A percentile compares a stretch with the other conserved stretches of the same genome.
Conservation (phyloP, 2,888 invertebrate species). For the Melieria crassipennis region DNA sequence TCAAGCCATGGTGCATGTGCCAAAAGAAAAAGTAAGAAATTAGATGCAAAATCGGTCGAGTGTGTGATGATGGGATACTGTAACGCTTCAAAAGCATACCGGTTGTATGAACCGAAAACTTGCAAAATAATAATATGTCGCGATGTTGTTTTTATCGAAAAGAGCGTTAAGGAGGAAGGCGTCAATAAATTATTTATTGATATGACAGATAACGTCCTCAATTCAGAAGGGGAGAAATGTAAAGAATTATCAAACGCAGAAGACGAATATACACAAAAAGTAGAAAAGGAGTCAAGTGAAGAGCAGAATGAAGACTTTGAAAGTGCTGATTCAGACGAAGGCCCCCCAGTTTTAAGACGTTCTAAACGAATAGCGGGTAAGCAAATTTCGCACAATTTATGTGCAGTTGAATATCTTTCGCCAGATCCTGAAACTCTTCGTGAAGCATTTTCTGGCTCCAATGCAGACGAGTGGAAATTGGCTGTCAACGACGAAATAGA, state of each 20-base stretch:
- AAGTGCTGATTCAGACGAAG: neutral
- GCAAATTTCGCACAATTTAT: neutral
- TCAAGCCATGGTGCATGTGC: slow-evolving; percentile 21
- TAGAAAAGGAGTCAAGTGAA: neutral
- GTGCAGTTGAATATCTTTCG: neutral
- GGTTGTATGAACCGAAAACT: slow-evolving; percentile 8
- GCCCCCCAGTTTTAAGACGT: neutral
- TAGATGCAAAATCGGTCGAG: slow-evolving; percentile 32
- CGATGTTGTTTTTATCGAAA: slow-evolving; percentile 31
- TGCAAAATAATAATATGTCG: slow-evolving; percentile 28
- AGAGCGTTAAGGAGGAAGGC: neutral
- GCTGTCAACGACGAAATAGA: slow-evolving; percentile 22
- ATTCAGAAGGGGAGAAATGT: slow-evolving; percentile 7
- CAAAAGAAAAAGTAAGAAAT: slow-evolving; percentile 24
- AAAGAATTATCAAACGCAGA: slow-evolving; percentile 13
- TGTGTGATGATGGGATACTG: slow-evolving; percentile 26
- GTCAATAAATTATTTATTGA: neutral
- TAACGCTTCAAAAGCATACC: slow-evolving; percentile 28
- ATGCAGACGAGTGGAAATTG: slow-evolving; percentile 19
- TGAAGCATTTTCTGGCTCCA: slow-evolving; percentile 9
- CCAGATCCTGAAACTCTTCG: slow-evolving; percentile 6
- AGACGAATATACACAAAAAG: neutral
- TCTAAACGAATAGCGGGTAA: neutral
- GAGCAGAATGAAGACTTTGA: neutral
- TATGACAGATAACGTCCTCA: slow-evolving; percentile 1